Percentiles rank a stretch among this genome's conserved stretches.
These are phyloP conservation scores for Phylloscopus trochiloides DNA, from an alignment of 2,113 vertebrate species.

Conservation along the genomic window DNA sequence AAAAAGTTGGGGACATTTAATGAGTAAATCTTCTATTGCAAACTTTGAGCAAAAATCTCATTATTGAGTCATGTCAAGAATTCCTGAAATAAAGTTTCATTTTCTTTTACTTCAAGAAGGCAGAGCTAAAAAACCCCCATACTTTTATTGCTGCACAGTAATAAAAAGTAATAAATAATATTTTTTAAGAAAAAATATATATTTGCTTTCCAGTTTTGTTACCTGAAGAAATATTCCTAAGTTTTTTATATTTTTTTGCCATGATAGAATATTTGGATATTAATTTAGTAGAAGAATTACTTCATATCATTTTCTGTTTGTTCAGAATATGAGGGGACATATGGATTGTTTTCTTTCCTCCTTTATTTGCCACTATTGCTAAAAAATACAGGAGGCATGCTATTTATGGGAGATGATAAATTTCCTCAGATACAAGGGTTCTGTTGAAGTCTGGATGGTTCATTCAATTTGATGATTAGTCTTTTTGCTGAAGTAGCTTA, in stretches of 20 bases:
- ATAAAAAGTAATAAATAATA: neutral
- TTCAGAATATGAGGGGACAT: neutral
- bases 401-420: neutral
- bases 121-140: neutral
- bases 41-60: neutral
- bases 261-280: neutral
- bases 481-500: neutral
- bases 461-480: neutral
- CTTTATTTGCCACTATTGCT: neutral
- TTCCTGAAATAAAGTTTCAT: neutral
- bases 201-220: neutral
- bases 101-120: neutral
- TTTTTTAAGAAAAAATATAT: neutral
- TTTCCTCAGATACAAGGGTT: neutral
- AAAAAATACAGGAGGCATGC: neutral
- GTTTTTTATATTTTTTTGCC: neutral
- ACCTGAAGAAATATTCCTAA: neutral
- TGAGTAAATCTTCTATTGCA: neutral
- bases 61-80: neutral
- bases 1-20: neutral
- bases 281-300: neutral
- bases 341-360: neutral
- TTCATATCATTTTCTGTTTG: neutral
- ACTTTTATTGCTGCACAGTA: neutral
- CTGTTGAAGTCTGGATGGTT: neutral